A percentile compares a stretch with the other conserved stretches of the same genome.
Evolutionary conservation across 2,797 vertebrate genomes (phyloP).

Genomic region (Peromyscus attwateri): DNA sequence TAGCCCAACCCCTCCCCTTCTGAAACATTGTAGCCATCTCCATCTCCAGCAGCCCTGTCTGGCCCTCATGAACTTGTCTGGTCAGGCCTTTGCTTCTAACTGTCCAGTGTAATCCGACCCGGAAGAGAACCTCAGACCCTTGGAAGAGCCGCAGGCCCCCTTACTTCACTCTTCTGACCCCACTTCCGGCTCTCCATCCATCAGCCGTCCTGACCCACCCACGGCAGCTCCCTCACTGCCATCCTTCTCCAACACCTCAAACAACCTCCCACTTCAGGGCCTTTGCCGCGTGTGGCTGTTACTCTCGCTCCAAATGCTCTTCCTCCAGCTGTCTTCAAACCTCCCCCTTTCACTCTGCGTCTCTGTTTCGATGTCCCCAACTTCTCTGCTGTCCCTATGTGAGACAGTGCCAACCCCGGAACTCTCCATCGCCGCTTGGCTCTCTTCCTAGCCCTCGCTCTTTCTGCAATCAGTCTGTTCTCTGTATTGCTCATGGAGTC

Average conservation of each 20-base stretch:
- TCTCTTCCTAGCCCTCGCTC: background rate
- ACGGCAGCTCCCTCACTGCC: background rate
- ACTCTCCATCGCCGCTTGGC: background rate
- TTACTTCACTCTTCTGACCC: background rate
- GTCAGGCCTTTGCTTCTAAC: background rate
- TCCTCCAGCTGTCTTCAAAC: background rate
- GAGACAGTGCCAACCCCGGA: background rate
- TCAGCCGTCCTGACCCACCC: background rate
- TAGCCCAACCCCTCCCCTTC: background rate
- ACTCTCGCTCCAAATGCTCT: background rate
- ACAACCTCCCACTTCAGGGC: background rate
- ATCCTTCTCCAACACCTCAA: background rate
- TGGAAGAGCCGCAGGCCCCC: background rate
- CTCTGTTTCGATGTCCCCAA: background rate
- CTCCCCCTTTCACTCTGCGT: background rate
- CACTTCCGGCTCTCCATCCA: background rate
- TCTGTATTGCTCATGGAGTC: background rate
- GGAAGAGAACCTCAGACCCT: background rate
- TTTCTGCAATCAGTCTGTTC: background rate
- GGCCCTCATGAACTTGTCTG: background rate
- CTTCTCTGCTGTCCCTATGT: background rate
- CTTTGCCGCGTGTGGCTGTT: background rate
- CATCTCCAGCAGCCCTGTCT: background rate
- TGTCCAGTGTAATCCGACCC: background rate
- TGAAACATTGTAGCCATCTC: background rate